A percentile compares a stretch with the other conserved stretches of the same genome.
phyloP scores from a whole-genome alignment of 2,888 invertebrate species.

The Sceliomorpha sp. region DNA sequence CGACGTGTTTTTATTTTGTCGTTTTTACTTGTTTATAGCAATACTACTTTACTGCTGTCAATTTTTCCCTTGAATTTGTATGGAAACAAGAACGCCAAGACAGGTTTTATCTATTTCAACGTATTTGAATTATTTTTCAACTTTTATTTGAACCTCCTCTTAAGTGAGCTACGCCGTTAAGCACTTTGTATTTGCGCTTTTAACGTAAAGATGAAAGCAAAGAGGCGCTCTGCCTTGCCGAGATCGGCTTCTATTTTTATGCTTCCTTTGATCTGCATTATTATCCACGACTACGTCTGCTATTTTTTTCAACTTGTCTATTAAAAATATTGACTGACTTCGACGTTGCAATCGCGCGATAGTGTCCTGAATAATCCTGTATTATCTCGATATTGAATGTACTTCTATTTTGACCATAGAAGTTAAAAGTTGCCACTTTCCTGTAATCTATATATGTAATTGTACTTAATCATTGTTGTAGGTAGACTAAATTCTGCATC shows the following conservation, averaged over 20 bases:
- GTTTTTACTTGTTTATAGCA: too few species aligned
- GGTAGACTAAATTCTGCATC: too few species aligned
- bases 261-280: constrained; percentile 73
- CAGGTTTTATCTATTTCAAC: not conserved
- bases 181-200: constrained; percentile 59
- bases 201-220: constrained; percentile 73
- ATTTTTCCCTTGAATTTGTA: too few species aligned
- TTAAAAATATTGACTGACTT: constrained; percentile 28
- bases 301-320: constrained; percentile 17
- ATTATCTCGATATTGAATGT: too few species aligned
- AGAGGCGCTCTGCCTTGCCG: constrained; percentile 22
- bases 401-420: too few species aligned
- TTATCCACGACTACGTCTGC: constrained; percentile 49
- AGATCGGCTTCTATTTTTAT: constrained; percentile 70
- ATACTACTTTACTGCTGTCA: too few species aligned
- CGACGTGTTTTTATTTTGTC: too few species aligned
- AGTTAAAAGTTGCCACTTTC: too few species aligned
- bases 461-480: too few species aligned
- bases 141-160: constrained; percentile 69
- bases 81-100: not conserved
- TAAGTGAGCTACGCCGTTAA: constrained; percentile 50
- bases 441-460: too few species aligned
- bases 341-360: constrained; percentile 4
- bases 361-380: too few species aligned
- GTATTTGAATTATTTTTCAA: constrained; percentile 44